phyloP scores from a whole-genome alignment of 2,113 vertebrate species.

The Microcebus murinus region DNA sequence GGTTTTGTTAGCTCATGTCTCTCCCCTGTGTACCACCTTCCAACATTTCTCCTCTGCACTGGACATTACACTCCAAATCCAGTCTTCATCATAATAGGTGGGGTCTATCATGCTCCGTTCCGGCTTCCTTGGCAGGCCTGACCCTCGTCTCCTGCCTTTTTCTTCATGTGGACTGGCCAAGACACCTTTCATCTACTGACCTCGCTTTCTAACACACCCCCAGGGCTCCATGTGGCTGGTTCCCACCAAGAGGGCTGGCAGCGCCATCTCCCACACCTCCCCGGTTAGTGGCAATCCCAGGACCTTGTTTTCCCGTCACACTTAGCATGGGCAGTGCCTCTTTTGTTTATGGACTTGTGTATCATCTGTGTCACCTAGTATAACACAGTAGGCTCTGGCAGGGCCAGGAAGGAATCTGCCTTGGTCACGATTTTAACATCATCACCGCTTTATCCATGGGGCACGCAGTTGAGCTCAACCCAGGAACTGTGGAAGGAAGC shows the following conservation, averaged over 20 bases:
- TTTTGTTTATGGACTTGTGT: not conserved
- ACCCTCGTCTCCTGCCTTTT: not conserved
- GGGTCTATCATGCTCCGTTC: not conserved
- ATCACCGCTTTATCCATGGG: no score
- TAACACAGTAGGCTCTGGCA: not conserved
- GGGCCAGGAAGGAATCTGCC: not conserved
- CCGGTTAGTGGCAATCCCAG: not conserved
- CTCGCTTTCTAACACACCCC: not conserved
- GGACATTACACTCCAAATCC: not conserved
- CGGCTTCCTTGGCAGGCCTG: not conserved
- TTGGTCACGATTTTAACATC: not conserved
- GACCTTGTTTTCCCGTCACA: not conserved
- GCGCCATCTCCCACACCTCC: not conserved
- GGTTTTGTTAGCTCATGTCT: not conserved
- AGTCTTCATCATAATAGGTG: not conserved
- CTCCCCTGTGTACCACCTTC: not conserved
- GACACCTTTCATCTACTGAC: no score
- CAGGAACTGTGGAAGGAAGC: not conserved
- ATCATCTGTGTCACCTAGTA: not conserved
- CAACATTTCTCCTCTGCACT: not conserved
- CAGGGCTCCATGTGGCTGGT: rapidly evolving
- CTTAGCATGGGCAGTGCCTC: not conserved
- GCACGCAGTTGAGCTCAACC: not conserved
- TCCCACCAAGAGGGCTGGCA: not conserved
- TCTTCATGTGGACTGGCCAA: not conserved